Evolutionary conservation across 2,888 invertebrate genomes (phyloP).

Genomic region (Hermodice carunculata): DNA sequence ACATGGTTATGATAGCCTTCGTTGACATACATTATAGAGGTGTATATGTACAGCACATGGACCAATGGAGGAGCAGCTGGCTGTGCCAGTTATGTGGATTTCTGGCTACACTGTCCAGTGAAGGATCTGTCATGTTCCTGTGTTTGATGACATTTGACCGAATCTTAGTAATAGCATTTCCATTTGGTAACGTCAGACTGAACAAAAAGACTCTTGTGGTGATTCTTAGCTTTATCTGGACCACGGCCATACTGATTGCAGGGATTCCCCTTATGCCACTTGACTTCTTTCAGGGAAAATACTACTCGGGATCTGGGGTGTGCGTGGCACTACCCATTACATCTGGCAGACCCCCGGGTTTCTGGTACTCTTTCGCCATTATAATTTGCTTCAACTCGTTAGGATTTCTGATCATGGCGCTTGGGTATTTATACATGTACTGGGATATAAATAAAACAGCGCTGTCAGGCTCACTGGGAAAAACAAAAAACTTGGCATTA

Average conservation of each 20-base stretch:
- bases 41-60: constrained; percentile 44
- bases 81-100: constrained; percentile 46
- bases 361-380: constrained; percentile 6
- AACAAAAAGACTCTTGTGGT: background rate
- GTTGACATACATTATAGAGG: constrained; percentile 44
- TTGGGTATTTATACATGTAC: constrained; percentile 17
- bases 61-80: constrained; percentile 41
- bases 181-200: constrained; percentile 62
- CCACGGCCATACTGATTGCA: background rate
- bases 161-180: constrained; percentile 14
- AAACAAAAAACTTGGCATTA: no score
- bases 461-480: no score
- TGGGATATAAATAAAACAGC: background rate
- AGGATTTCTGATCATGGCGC: constrained; percentile 13
- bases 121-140: constrained; percentile 18
- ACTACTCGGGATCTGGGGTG: constrained; percentile 14
- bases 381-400: constrained; percentile 9
- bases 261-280: constrained; percentile 4
- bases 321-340: constrained; percentile 17
- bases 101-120: constrained; percentile 61
- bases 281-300: constrained; percentile 8
- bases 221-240: constrained; percentile 1
- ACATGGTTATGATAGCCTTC: constrained; percentile 43
- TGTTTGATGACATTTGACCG: constrained; percentile 72
- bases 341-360: constrained; percentile 4